Base-by-base conservation (phyloP, 2,888 invertebrate genomes). In the Tipula unca region DNA sequence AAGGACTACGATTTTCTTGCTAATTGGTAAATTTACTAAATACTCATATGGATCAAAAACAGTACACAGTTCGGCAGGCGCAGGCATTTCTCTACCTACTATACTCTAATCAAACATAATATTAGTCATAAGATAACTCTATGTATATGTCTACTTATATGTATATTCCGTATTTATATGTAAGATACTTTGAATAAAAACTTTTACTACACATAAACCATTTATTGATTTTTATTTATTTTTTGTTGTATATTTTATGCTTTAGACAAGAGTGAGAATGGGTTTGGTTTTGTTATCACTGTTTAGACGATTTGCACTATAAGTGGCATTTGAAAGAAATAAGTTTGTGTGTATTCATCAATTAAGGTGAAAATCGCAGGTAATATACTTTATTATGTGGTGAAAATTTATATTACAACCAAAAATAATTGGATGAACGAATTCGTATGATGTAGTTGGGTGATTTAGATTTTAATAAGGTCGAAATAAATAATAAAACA, bases 1-100 rank as follows among this genome's bases (percentile, higher is more conserved):
- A 54, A 84, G 29, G 85, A 39, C 82, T 86, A 85, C 20, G 86
- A 86, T 85, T 86, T 86, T 82, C 69, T 86, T 5, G 85, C 86
- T 48, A 86, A 86, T 86, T 86, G 86, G 86, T 86, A 86, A 86
- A 85, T 32, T 25, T 69, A 25, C 25, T 20, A 1, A 25, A 69
- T 25, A n/a, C n/a, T n/a, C 69, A 25, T 69, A 25, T 0, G 10
- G 17, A n/a, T 5, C 17, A 17, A 17, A n/a, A n/a, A n/a, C n/a
- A n/a, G n/a, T n/a, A n/a, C n/a, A n/a, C 4, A 17, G 48, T 20
- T 17, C 17, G 17, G 1, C 48, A 48, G n/a, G 5, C 17, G 6
- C 48, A 17, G n/a, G 17, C 48, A 3, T 48, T 17, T 48, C 25
- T 69, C 3, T 25, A 25, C 25, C 20, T 25, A 3, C 6, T 25